phyloP scores from a whole-genome alignment of 2,113 vertebrate species.

The Puntigrus tetrazona region DNA sequence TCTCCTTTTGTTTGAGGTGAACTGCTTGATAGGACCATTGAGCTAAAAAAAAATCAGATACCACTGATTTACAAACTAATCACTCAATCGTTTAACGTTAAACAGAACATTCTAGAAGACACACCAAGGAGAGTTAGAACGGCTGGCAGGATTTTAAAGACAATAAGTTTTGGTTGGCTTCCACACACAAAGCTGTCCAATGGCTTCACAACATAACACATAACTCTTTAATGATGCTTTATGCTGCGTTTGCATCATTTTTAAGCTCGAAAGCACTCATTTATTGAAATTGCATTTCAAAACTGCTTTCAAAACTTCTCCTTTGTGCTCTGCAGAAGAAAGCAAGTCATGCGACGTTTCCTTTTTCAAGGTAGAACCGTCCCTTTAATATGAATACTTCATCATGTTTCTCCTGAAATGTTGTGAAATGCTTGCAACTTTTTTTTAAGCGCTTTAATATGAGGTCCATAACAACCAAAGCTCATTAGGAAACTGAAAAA shows the following conservation, averaged over 20 bases:
- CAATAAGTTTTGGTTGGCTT: neutral
- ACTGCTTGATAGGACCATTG: neutral
- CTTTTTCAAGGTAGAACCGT: neutral
- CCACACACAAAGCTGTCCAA: neutral
- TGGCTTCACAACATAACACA: neutral
- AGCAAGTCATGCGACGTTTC: neutral
- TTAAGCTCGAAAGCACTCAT: neutral
- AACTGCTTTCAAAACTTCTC: neutral
- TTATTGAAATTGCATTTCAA: neutral
- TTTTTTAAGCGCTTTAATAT: neutral
- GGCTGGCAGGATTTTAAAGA: neutral
- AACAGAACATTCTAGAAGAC: neutral
- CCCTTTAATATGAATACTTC: neutral
- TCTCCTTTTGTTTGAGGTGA: neutral
- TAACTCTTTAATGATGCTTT: neutral
- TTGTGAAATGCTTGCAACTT: neutral
- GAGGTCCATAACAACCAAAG: neutral
- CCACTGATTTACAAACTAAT: neutral
- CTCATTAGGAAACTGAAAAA: constrained; percentile 18
- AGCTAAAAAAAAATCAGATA: neutral
- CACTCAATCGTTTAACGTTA: neutral
- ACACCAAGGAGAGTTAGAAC: neutral
- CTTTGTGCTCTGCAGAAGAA: neutral
- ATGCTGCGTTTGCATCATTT: neutral
- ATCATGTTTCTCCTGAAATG: neutral